These are phyloP conservation scores for Argyrosomus regius DNA, from an alignment of 2,797 vertebrate genomes.

Conservation along the genomic window DNA sequence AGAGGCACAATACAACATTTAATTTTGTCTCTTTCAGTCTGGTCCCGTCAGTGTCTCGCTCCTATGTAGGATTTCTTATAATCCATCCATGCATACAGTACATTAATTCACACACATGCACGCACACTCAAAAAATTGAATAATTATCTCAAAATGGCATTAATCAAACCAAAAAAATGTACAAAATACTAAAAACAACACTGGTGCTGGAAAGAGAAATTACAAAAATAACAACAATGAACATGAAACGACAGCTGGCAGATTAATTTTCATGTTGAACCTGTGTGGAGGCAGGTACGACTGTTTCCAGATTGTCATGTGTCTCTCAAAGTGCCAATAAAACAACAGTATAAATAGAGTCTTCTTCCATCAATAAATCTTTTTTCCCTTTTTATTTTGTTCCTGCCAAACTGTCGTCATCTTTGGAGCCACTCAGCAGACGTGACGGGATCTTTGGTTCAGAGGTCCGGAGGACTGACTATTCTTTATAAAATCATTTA, in stretches of 20 bases:
- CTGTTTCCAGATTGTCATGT: constrained; percentile 38
- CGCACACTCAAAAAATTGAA: constrained; percentile 14
- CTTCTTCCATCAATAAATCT: constrained; percentile 27
- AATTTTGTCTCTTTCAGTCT: background rate
- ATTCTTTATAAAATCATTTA: constrained; percentile 23
- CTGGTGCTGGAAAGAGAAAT: constrained; percentile 16
- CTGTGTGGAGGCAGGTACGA: constrained; percentile 18
- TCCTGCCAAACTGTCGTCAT: background rate
- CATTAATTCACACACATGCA: constrained; percentile 1
- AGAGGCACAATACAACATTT: background rate
- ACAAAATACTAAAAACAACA: constrained; percentile 42
- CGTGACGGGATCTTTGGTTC: constrained; percentile 50
- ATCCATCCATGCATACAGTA: constrained; percentile 24
- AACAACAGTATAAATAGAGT: constrained; percentile 45
- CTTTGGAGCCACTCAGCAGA: constrained; percentile 35
- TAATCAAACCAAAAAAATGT: constrained; percentile 17
- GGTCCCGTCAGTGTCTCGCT: background rate
- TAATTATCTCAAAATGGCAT: constrained; percentile 16
- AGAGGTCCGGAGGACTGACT: constrained; percentile 9
- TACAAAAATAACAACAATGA: constrained; percentile 33
- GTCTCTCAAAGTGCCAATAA: constrained; percentile 40
- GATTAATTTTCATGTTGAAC: background rate
- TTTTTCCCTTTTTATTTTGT: constrained; percentile 35
- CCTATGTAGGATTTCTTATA: background rate
- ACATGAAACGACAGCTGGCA: constrained; percentile 21